Percentiles rank a stretch among this genome's conserved stretches.
Conservation (phyloP, 1,140 invertebrate species). For the Drosophila funebris region DNA sequence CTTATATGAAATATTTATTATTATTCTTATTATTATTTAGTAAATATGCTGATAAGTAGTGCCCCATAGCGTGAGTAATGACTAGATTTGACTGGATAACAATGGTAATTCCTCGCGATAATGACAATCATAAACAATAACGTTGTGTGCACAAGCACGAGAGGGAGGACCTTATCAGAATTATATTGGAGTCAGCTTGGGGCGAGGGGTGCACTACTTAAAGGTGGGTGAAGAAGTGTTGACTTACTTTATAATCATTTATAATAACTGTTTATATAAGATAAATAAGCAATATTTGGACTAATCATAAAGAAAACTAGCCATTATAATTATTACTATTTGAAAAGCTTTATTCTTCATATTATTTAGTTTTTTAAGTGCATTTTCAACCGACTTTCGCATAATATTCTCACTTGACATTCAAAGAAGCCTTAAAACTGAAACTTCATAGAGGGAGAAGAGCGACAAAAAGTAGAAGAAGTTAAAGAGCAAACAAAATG, state of each 20-base stretch:
- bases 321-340: background rate
- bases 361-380: too few species aligned
- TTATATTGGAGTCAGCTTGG: background rate
- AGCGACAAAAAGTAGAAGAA: background rate
- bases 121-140: slow-evolving; percentile 66
- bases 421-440: background rate
- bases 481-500: slow-evolving; percentile 26
- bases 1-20: slow-evolving; percentile 6
- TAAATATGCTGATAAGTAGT: slow-evolving; percentile 19
- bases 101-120: slow-evolving; percentile 77
- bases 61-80: slow-evolving; percentile 60
- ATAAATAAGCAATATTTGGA: background rate
- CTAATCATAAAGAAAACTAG: background rate
- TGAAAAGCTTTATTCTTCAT: background rate
- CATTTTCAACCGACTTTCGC: too few species aligned
- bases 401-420: background rate
- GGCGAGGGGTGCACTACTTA: background rate
- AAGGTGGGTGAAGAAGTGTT: background rate
- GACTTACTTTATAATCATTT: background rate
- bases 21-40: slow-evolving; percentile 25
- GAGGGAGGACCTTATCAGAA: slow-evolving; percentile 8
- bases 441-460: background rate
- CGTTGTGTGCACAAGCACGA: slow-evolving; percentile 29
- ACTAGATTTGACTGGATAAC: slow-evolving; percentile 77
- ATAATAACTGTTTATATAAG: background rate